phyloP scores from a whole-genome alignment of 1,140 invertebrate species.

The Zaprionus ornatus region DNA sequence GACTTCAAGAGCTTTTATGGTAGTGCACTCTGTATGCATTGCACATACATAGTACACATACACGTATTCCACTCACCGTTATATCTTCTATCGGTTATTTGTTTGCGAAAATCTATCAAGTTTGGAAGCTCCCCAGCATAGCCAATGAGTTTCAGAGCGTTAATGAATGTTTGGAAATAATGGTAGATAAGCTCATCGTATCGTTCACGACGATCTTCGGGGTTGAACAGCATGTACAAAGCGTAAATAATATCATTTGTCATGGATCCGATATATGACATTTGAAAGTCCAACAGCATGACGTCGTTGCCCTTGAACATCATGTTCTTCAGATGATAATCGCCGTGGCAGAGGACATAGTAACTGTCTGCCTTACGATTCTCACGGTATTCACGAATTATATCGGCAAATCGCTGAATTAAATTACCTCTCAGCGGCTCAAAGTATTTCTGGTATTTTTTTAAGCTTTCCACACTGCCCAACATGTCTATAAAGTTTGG shows the following conservation, averaged over 20 bases:
- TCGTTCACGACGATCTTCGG: constrained; percentile 22
- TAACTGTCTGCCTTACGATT: not conserved
- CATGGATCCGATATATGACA: constrained; percentile 26
- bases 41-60: not conserved
- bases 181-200: constrained; percentile 32
- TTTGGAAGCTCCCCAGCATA: constrained; percentile 22
- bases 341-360: constrained; percentile 44
- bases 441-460: constrained; percentile 25
- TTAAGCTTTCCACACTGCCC: constrained; percentile 14
- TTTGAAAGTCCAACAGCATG: constrained; percentile 40
- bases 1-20: too few species aligned
- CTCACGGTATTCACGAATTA: constrained; percentile 24
- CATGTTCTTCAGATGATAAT: constrained; percentile 36
- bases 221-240: constrained; percentile 18
- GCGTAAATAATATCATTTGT: constrained; percentile 39
- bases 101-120: constrained; percentile 18
- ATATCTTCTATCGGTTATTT: constrained; percentile 7
- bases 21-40: not conserved
- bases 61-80: not conserved
- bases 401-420: not conserved
- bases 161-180: constrained; percentile 21
- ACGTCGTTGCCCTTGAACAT: constrained; percentile 45
- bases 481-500: constrained; percentile 25
- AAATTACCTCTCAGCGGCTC: not conserved
- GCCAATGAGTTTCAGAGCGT: constrained; percentile 23